Evolutionary conservation across 2,888 invertebrate genomes (phyloP), one percentile per base, ranked within the genome.

Genomic region (Oasisia sp.): DNA sequence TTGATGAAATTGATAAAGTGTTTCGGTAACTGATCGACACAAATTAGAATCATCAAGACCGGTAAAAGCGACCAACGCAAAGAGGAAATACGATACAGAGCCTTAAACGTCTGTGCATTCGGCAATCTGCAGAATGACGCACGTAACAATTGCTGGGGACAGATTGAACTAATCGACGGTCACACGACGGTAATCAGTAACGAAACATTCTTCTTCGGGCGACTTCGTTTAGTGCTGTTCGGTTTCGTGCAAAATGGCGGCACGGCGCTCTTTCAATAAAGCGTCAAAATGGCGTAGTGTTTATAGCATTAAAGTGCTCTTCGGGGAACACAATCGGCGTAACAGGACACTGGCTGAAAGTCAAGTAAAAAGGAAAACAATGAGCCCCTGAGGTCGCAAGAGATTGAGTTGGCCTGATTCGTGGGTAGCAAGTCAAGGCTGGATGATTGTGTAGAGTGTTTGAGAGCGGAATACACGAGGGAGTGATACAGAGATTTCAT

Each of bases 41-140:
- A 74, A 74, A 74, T 74, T 74, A 74, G 74, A 74, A n/a, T n/a
- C 19, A 74, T 74, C 74, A 74, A 74, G 74, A 74, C 74, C 74
- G 74, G 74, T 74, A 74, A 74, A 74, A 27, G 74, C 74, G 74
- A 14, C 27, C 27, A 74, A 74, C n/a, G 27, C 74, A 27, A 74
- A 74, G n/a, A 74, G 74, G 74, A 74, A 74, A 74, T 74, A 74
- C 74, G 74, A 74, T 74, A 74, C 27, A 74, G 74, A 0, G 74
- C 74, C 7, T n/a, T 27, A 74, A 74, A 74, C 74, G 74, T 74
- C n/a, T 7, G 27, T 7, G 5, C 27, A 74, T 27, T 19, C n/a
- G 14, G 74, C n/a, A n/a, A 74, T 74, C 27, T 7, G 19, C 27
- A 19, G 74, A 74, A n/a, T 74, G 74, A 74, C 74, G 74, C 74